Conservation (phyloP, 2,888 invertebrate species). For the Ophion obscuratus region DNA sequence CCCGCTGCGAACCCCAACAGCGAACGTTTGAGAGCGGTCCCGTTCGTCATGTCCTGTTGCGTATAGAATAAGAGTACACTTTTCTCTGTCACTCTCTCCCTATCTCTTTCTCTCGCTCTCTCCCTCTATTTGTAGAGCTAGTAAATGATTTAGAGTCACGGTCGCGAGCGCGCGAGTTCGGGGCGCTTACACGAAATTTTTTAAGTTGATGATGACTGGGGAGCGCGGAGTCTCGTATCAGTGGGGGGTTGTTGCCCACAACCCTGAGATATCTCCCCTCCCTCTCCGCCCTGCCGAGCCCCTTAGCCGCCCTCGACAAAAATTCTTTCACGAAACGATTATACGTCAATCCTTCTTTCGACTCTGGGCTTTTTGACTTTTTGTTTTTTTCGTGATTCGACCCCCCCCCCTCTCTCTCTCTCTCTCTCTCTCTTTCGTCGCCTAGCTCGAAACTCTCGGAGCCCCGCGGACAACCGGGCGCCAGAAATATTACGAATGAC, state of each 20-base stretch:
- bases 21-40: slow-evolving; percentile 79
- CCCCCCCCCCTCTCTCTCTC: not conserved
- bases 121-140: slow-evolving; percentile 82
- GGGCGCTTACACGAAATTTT: slow-evolving; percentile 69
- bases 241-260: slow-evolving; percentile 75
- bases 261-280: slow-evolving; percentile 21
- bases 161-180: slow-evolving; percentile 36
- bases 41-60: slow-evolving; percentile 69
- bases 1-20: slow-evolving; percentile 83
- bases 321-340: slow-evolving; percentile 82
- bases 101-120: slow-evolving; percentile 62
- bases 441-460: slow-evolving; percentile 36
- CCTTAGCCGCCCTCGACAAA: slow-evolving; percentile 60
- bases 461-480: slow-evolving; percentile 65
- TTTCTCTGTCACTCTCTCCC: not conserved
- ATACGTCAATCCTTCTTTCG: slow-evolving; percentile 73
- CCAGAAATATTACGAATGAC: slow-evolving; percentile 51
- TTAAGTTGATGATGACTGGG: slow-evolving; percentile 72
- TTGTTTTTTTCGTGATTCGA: slow-evolving; percentile 21
- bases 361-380: slow-evolving; percentile 53
- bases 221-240: slow-evolving; percentile 74
- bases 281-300: not conserved
- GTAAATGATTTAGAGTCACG: slow-evolving; percentile 81
- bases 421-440: slow-evolving; percentile 21
- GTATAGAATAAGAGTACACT: slow-evolving; percentile 56